Evolutionary conservation across 2,888 invertebrate genomes (phyloP), one percentile per base, ranked within the genome.

Genomic region (Nipponacmea schrenckii): DNA sequence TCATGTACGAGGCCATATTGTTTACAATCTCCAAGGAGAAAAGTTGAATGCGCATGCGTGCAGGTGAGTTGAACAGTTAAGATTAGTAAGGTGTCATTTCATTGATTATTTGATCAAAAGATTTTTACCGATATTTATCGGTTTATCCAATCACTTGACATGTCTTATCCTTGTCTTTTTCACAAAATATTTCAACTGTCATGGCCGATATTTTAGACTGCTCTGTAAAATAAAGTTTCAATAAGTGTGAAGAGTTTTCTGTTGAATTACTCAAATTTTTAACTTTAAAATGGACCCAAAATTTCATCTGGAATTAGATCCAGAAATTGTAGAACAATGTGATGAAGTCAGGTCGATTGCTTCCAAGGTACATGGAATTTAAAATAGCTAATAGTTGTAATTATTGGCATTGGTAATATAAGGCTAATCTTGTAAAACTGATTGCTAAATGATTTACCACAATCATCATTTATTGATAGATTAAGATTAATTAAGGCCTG

Each of bases 1-100:
- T 44, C 62, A 66, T 67, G 68, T 69, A 26, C 24, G 74, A 74
- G 70, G 79, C 81, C 81, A 81, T 81, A 72, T 81, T 83, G 83
- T 83, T 83, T 76, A 81, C 74, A 73, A 24, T 56, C 20, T 24
- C 56, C 24, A 56, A 56, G 56, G 56, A 24, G 24, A 56, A 56
- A 24, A 56, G 20, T 24, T 20, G 20, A 12, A 14, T 48, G 74
- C 70, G 77, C 79, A 76, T 78, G 78, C 75, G 75, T 74, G 65
- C 70, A 70, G 68, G 62, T 62, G 45, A 26, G 39, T 62, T 10
- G 12, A 67, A 10, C 7, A 5, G n/a, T 17, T n/a, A n/a, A 62
- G 26, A 20, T n/a, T 26, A 66, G 62, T 62, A 67, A 81, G 15
- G 4, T 15, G 10, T 7, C 10, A 62, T 69, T 66, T 76, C 76